A percentile compares a stretch with the other conserved stretches of the same genome.
phyloP scores from a whole-genome alignment of 2,797 vertebrate genomes.

The Onychomys torridus region DNA sequence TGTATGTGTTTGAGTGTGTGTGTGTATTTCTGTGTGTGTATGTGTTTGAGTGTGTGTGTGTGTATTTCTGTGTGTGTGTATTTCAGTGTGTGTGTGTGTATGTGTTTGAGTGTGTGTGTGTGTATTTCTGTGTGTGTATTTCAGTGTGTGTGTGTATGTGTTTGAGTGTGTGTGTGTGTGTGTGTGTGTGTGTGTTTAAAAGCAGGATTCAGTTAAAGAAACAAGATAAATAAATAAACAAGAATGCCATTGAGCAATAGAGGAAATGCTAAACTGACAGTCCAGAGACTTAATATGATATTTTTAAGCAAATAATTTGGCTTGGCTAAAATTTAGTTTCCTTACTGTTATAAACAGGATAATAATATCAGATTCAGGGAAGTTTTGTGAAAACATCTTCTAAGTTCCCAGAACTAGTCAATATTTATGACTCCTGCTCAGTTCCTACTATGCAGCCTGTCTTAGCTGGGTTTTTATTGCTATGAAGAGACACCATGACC shows the following conservation, averaged over 20 bases:
- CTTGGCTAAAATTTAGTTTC: slow-evolving; percentile 54
- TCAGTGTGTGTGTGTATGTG: no score
- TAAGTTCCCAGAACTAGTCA: background rate
- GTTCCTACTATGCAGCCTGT: background rate
- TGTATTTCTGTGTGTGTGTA: no score
- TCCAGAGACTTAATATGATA: slow-evolving; percentile 35
- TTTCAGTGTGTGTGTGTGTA: no score
- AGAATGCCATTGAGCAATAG: background rate
- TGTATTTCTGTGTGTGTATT: no score
- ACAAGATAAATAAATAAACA: background rate
- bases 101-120: no score
- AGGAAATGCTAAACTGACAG: slow-evolving; percentile 5
- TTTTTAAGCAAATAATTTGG: slow-evolving; percentile 64
- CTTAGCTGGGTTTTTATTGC: background rate
- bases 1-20: no score
- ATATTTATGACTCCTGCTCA: background rate
- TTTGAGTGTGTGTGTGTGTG: no score
- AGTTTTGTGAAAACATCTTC: slow-evolving; percentile 20
- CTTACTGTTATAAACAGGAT: background rate
- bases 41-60: no score
- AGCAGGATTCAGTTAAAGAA: slow-evolving; percentile 39
- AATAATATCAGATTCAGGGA: slow-evolving; percentile 32
- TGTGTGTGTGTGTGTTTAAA: no score
- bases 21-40: no score
- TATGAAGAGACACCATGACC: background rate